Evolutionary conservation across 37 sponge, comb jelly and placozoan genomes (phyloP).

Genomic region (Oopsacas minuta): DNA sequence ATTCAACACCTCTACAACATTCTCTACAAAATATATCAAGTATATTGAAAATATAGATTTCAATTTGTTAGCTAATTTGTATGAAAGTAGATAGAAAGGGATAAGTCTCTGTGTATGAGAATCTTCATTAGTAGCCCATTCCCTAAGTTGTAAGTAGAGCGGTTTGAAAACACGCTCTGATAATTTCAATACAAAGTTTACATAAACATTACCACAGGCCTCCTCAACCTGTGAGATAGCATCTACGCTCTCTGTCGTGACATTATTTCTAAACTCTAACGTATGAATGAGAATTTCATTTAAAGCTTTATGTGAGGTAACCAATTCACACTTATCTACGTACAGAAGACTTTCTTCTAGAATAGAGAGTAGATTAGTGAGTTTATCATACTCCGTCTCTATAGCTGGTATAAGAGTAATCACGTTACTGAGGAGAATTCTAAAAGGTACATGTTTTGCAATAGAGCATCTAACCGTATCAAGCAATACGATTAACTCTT

Average conservation of each 20-base stretch:
- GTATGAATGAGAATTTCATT: neutral
- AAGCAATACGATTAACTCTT: neutral
- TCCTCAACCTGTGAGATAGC: neutral
- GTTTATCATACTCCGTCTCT: neutral
- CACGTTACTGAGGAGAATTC: neutral
- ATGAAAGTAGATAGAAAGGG: constrained; percentile 51
- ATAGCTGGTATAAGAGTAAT: neutral
- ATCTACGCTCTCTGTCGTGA: neutral
- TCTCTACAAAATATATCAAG: neutral
- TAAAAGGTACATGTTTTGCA: neutral
- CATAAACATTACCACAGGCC: neutral
- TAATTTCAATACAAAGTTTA: constrained; percentile 49
- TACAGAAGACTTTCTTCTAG: neutral
- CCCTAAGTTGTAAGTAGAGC: constrained; percentile 50
- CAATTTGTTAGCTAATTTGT: neutral
- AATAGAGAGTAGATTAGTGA: neutral
- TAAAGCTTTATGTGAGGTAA: neutral
- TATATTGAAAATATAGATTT: neutral
- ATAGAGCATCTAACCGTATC: neutral
- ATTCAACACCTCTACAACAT: neutral
- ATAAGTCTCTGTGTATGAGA: constrained; percentile 35
- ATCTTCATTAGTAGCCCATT: constrained; percentile 50
- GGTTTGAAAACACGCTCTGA: constrained; percentile 69
- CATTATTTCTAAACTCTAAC: neutral
- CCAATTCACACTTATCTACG: neutral